phyloP scores from a whole-genome alignment of 1,140 invertebrate genomes.

The Cherax destructor region DNA sequence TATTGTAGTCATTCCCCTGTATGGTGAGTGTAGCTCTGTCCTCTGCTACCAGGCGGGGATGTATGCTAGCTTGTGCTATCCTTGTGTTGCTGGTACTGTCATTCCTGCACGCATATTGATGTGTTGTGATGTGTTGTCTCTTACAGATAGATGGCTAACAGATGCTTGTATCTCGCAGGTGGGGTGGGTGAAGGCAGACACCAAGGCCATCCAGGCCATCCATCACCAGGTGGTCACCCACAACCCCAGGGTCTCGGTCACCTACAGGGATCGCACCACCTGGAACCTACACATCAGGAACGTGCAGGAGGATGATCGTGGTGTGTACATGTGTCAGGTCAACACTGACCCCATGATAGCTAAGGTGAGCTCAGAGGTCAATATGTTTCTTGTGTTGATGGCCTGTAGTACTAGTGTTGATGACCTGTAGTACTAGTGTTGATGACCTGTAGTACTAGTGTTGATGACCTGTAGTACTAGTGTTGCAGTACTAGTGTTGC shows the following conservation, averaged over 20 bases:
- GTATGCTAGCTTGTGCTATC: too few relatives aligned
- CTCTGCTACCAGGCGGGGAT: too few relatives aligned
- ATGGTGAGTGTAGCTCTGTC: too few relatives aligned
- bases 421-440: not conserved
- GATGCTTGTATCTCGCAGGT: slow-evolving; percentile 79
- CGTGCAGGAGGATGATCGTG: slow-evolving; percentile 91
- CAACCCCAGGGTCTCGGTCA: slow-evolving; percentile 80
- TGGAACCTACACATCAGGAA: slow-evolving; percentile 92
- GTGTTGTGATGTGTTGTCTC: too few relatives aligned
- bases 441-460: not conserved
- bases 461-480: not conserved
- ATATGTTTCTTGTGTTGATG: not conserved
- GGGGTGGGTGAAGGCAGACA: slow-evolving; percentile 86
- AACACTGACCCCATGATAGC: slow-evolving; percentile 64
- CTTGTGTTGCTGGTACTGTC: too few relatives aligned
- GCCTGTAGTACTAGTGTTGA: not conserved
- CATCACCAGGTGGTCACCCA: slow-evolving; percentile 92
- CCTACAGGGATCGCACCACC: slow-evolving; percentile 84
- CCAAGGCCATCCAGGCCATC: slow-evolving; percentile 83
- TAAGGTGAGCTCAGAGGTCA: slow-evolving; percentile 35
- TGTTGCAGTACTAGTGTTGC: too few relatives aligned
- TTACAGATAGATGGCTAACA: too few relatives aligned
- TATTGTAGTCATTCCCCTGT: too few relatives aligned
- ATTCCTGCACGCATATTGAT: too few relatives aligned
- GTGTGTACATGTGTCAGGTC: slow-evolving; percentile 66